Percentiles rank a stretch among this genome's conserved stretches.
phyloP scores from a whole-genome alignment of 2,888 invertebrate genomes.

The Phytoseiulus persimilis region DNA sequence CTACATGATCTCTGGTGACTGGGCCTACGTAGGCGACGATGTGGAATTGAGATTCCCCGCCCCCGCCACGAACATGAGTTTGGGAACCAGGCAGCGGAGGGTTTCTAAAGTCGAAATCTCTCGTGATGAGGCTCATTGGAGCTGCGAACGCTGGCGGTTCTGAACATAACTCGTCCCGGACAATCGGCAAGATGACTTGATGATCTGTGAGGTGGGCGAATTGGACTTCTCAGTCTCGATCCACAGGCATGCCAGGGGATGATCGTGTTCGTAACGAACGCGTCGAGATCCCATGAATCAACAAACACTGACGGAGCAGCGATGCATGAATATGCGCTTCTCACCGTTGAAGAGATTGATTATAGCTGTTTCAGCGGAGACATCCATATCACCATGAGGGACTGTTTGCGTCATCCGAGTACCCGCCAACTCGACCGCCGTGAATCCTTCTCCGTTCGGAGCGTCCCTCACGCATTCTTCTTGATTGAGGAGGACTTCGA shows the following conservation, averaged over 20 bases:
- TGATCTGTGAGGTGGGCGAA: background rate
- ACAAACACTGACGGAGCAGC: too few relatives aligned
- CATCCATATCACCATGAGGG: background rate
- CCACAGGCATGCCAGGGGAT: too few relatives aligned
- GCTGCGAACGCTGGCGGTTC: background rate
- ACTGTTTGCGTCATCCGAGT: background rate
- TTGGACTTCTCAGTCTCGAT: background rate
- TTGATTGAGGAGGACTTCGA: conserved; percentile 21
- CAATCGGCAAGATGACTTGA: background rate
- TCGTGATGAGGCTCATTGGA: background rate
- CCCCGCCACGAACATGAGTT: background rate
- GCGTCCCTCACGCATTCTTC: conserved; percentile 6
- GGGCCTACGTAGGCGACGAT: background rate
- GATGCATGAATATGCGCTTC: too few relatives aligned
- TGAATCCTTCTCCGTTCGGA: conserved; percentile 12
- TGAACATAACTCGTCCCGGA: background rate
- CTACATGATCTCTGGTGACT: background rate
- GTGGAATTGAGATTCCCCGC: background rate
- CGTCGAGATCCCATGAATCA: too few relatives aligned
- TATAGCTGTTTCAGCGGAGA: background rate
- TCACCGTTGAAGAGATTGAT: background rate
- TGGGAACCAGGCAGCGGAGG: background rate
- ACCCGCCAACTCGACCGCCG: conserved; percentile 19
- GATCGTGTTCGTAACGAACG: too few relatives aligned
- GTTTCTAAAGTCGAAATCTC: background rate